Evolutionary conservation across 2,888 invertebrate genomes (phyloP).

Genomic region (Coelinius sp.): DNA sequence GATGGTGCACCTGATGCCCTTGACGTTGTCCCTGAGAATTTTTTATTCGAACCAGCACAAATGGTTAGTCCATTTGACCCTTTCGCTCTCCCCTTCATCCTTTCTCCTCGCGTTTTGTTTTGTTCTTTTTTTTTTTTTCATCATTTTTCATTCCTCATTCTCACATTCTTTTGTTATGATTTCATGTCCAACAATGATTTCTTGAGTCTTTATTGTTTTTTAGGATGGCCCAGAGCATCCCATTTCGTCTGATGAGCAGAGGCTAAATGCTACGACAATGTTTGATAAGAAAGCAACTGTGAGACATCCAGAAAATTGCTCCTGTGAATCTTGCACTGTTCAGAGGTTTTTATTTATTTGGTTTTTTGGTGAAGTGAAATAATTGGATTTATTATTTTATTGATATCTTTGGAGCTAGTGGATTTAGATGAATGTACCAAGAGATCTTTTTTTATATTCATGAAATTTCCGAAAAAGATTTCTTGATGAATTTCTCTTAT

Average conservation of each 20-base stretch:
- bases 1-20: conserved; percentile 46
- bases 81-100: not conserved
- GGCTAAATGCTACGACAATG: conserved; percentile 3
- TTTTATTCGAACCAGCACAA: conserved; percentile 44
- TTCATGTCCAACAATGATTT: not conserved
- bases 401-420: not conserved
- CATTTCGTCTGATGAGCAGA: conserved; percentile 5
- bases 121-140: conserved; percentile 11
- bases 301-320: conserved; percentile 45
- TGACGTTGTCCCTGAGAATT: conserved; percentile 46
- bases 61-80: conserved; percentile 14
- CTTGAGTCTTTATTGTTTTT: not conserved
- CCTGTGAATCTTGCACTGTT: conserved; percentile 58
- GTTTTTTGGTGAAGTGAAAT: not conserved
- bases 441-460: not conserved
- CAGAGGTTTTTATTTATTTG: conserved; percentile 52
- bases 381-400: too few species aligned
- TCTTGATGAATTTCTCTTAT: not conserved
- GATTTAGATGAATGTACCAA: not conserved
- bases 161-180: not conserved
- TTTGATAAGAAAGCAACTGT: conserved; percentile 12
- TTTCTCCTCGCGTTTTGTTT: not conserved
- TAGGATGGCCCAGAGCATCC: conserved; percentile 11
- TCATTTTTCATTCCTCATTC: not conserved
- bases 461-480: not conserved